These are phyloP conservation scores for Vulpes vulpes DNA, from an alignment of 2,113 vertebrate genomes.

Conservation along the genomic window DNA sequence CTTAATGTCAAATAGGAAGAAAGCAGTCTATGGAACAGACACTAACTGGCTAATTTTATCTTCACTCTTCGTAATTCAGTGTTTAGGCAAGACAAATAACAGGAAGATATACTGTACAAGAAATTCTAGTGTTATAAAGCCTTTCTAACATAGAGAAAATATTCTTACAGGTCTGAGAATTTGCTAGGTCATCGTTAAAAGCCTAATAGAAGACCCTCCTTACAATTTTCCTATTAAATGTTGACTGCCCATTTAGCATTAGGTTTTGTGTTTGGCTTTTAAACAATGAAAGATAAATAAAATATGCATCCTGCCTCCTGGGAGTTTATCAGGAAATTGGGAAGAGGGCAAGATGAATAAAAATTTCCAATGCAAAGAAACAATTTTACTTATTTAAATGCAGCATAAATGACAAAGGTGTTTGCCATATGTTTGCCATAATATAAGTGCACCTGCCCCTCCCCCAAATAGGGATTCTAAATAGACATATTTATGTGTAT, in stretches of 20 bases:
- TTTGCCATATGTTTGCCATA: neutral
- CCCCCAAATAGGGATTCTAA: neutral
- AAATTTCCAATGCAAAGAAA: neutral
- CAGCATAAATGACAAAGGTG: neutral
- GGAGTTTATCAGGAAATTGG: neutral
- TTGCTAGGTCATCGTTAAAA: neutral
- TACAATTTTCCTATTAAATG: neutral
- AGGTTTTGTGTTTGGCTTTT: neutral
- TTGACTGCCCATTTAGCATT: neutral
- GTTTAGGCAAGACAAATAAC: neutral
- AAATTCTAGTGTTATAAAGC: neutral
- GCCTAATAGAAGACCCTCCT: neutral
- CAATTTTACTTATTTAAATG: neutral
- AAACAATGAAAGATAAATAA: neutral
- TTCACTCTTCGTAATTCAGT: neutral
- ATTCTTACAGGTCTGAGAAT: neutral
- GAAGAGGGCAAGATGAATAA: neutral
- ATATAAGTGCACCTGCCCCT: neutral
- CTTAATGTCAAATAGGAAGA: neutral
- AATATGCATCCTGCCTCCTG: neutral
- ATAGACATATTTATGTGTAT: neutral
- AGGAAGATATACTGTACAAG: neutral
- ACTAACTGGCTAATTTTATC: neutral
- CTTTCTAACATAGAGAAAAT: neutral
- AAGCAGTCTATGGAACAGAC: neutral